Conservation (phyloP, 1,140 invertebrate species). For the Anoplophora glabripennis region DNA sequence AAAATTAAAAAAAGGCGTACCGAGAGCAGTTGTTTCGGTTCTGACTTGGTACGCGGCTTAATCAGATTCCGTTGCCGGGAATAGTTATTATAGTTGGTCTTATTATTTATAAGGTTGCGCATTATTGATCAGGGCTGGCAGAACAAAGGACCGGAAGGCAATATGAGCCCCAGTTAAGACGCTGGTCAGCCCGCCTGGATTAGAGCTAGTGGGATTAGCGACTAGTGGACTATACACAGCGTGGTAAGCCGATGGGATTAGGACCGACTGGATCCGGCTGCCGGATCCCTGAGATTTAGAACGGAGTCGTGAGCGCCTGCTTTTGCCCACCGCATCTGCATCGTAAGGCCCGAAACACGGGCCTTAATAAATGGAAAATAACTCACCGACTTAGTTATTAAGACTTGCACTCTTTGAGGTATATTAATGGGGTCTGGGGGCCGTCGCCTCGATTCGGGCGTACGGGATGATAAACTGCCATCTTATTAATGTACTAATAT, state of each 20-base stretch:
- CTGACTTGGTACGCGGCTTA: not conserved
- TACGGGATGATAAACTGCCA: too few species aligned
- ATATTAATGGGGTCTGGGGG: too few species aligned
- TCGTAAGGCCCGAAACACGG: constrained; percentile 39
- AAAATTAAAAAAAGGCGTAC: too few species aligned
- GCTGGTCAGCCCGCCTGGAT: constrained; percentile 49
- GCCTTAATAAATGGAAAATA: constrained; percentile 47
- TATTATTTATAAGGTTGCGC: constrained; percentile 50
- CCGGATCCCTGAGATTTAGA: constrained; percentile 46
- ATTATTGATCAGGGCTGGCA: constrained; percentile 47
- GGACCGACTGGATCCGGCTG: constrained; percentile 42
- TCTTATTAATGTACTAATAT: too few species aligned
- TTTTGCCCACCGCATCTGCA: constrained; percentile 43
- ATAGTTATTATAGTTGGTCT: constrained; percentile 43
- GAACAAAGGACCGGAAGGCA: constrained; percentile 48
- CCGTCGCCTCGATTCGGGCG: too few species aligned
- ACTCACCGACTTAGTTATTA: constrained; percentile 38
- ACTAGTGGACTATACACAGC: constrained; percentile 49
- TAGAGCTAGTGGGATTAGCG: constrained; percentile 49
- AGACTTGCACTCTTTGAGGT: constrained; percentile 22
- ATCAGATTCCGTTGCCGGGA: constrained; percentile 8
- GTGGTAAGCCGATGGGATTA: constrained; percentile 49
- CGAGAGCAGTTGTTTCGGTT: too few species aligned
- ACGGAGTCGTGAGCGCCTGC: constrained; percentile 23
- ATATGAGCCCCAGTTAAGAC: constrained; percentile 50